phyloP scores from a whole-genome alignment of 2,113 vertebrate species.

The Chlamydotis undulata region DNA sequence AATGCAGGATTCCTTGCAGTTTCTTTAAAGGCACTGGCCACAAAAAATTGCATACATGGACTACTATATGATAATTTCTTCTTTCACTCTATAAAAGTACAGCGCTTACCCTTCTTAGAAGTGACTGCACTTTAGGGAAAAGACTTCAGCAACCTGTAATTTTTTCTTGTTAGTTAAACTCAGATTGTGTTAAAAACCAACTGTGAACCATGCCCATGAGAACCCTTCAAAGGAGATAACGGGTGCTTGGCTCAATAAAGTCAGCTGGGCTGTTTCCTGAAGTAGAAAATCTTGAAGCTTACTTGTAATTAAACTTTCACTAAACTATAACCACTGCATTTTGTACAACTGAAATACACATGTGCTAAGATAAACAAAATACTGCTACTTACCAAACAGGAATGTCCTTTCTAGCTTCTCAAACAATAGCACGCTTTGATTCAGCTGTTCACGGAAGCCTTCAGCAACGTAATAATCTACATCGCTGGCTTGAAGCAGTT shows the following conservation, averaged over 20 bases:
- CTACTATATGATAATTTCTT: not conserved
- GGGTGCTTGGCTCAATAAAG: not conserved
- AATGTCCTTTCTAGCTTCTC: constrained; percentile 82
- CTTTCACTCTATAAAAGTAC: not conserved
- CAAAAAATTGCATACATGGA: not conserved
- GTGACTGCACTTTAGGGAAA: not conserved
- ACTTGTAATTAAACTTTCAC: not conserved
- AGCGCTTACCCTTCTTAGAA: not conserved
- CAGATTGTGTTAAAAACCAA: not conserved
- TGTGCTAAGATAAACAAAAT: not conserved
- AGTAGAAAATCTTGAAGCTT: not conserved
- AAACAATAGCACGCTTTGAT: constrained; percentile 77
- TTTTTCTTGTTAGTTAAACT: not conserved
- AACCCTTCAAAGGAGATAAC: not conserved
- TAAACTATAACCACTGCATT: not conserved
- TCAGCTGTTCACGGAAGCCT: constrained; percentile 86
- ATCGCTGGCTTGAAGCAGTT: constrained; percentile 83
- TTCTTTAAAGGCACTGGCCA: not conserved
- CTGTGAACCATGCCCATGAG: not conserved
- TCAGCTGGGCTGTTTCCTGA: not conserved
- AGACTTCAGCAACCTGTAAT: not conserved
- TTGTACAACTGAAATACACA: not conserved
- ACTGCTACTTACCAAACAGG: constrained; percentile 75
- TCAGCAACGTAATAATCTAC: constrained; percentile 81
- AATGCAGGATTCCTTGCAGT: not conserved